Evolutionary conservation across 2,888 invertebrate genomes (phyloP), one percentile per base, ranked within the genome.

Genomic region (Platynereis dumerilii): DNA sequence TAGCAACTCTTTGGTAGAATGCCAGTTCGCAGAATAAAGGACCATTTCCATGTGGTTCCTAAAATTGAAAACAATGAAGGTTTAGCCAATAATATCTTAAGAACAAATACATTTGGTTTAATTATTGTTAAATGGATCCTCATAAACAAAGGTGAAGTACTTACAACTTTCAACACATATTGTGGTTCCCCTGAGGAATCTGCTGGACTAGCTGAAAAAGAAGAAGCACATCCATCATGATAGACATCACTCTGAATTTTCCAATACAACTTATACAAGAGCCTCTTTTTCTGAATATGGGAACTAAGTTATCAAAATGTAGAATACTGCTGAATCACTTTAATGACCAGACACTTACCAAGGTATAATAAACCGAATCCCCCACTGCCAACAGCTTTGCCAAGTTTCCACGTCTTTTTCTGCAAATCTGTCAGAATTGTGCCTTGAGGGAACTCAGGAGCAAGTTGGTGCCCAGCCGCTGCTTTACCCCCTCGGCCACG

Each of bases 11-110:
- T 66, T 95, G 90, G 76, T 97, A 93, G 84, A 96, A 96, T 84
- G 96, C 93, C 78, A 94, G 91, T 87, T 99, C 99, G n/a, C 96
- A 94, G 86, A 97, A 99, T 17, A 99, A 86, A 0, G 98, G 98
- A 0, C 99, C 99, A 86, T 95, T 99, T 12, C 89, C 89, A 82
- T 93, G 91, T 1, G 94, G 96, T 83, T 99, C 99, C 92, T 93
- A 74, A 34, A 34, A 12, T 12, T 7, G 12, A 7, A 34, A 34
- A 34, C 5, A 5, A 34, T 12, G 12, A 5, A 34, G 7, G 12
- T 5, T 12, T 34, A 34, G 5, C 12, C 5, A 5, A 34, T 34
- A 34, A 5, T 34, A 7, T 34, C 34, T 12, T 7, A 12, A 34
- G 12, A 34, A 34, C 5, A 12, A 34, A 34, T 34, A 34, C 5